phyloP scores from a whole-genome alignment of 1,140 invertebrate genomes.

The Oryctes rhinoceros region DNA sequence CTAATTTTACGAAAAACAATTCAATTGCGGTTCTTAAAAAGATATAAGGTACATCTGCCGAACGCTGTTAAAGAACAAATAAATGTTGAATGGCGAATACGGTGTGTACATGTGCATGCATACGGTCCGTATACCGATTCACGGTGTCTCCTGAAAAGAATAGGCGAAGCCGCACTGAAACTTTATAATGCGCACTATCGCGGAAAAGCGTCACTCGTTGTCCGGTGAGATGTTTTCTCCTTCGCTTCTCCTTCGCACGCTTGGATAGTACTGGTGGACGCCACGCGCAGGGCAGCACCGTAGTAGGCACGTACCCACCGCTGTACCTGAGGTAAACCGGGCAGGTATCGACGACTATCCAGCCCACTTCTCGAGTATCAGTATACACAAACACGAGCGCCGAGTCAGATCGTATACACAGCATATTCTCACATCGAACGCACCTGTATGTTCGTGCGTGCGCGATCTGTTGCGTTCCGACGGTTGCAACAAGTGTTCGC shows the following conservation, averaged over 20 bases:
- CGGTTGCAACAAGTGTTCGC: constrained; percentile 47
- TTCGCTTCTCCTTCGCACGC: neutral
- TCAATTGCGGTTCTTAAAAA: no score
- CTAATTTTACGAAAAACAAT: no score
- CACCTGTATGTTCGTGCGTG: constrained; percentile 43
- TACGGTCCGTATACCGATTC: neutral
- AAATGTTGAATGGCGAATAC: neutral
- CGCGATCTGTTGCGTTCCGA: constrained; percentile 40
- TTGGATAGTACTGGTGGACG: constrained; percentile 33
- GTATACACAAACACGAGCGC: constrained; percentile 43
- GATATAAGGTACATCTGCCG: no score
- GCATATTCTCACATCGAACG: constrained; percentile 36
- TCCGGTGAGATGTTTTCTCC: constrained; percentile 5
- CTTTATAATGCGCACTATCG: neutral
- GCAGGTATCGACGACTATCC: constrained; percentile 49
- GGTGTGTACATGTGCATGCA: neutral
- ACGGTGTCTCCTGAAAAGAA: neutral
- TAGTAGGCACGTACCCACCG: constrained; percentile 27
- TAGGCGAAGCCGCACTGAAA: neutral
- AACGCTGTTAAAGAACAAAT: no score
- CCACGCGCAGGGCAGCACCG: constrained; percentile 42
- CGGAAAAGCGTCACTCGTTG: constrained; percentile 17
- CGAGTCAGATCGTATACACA: constrained; percentile 20
- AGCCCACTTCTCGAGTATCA: constrained; percentile 50
- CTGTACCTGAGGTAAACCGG: constrained; percentile 41